Base-by-base conservation (phyloP, 2,113 vertebrate genomes). In the Xyrauchen texanus region DNA sequence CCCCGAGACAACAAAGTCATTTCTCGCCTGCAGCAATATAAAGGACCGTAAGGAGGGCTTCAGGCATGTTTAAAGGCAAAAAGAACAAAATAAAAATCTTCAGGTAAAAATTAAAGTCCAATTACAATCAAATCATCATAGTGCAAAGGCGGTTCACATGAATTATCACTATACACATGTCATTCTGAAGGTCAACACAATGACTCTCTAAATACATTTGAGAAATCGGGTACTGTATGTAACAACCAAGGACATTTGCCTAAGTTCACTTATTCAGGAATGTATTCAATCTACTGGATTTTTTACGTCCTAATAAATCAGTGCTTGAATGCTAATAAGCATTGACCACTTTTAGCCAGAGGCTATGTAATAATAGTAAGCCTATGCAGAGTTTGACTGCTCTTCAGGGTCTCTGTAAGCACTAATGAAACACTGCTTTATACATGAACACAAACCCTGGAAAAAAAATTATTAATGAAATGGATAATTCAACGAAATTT, bases 11-110 rank as follows among this genome's bases (percentile, higher is more conserved):
- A 70, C 61, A 0, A 82, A 86, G 86, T 87, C 86, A 83, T 86
- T 88, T 78, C 78, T 77, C 1, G 89, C 91, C 90, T 89, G 75
- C 3, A 91, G 90, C 90, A 85, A 81, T 82, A 65, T 15, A 4
- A 83, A 75, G 85, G 85, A 88, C 86, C 85, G 88, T 78, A 77
- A 91, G 88, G 86, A 91, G 85, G 21, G 90, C 92, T 90, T 87
- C 86, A 85, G 92, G 91, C 91, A 9, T 81, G 84, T 90, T 90
- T 87, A 85, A 85, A 81, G 87, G 85, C 85, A 82, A 73, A 69
- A 80, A 45, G 34, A 67, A 52, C 44, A 51, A 82, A 70, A 79
- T 51, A 21, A 63, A 60, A 83, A 68, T 83, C 6, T 71, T 82
- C 61, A 21, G 68, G 80, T 16, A 55, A 82, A 76, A 81, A 42